A percentile compares a stretch with the other conserved stretches of the same genome.
Conservation (phyloP, 2,888 invertebrate species). For the Xestia xanthographa region DNA sequence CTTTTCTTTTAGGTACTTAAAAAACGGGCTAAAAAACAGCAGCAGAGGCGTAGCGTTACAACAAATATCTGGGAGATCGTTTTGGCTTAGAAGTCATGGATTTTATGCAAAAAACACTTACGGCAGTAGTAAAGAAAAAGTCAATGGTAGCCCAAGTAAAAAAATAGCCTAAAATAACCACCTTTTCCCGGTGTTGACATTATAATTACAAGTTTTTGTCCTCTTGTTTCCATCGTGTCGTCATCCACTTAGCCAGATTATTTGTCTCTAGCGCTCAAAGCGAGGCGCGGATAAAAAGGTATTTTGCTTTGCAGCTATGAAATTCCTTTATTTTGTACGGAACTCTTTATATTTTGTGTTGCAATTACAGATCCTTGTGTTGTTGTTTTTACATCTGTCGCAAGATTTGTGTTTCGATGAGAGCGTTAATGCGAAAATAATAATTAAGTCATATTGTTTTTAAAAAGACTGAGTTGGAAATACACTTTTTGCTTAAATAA, state of each 20-base stretch:
- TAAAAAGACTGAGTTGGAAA: neutral
- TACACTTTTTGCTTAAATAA: neutral
- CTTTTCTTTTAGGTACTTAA: too few relatives aligned
- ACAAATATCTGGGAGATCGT: neutral
- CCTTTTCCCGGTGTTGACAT: neutral
- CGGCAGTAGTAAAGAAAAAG: neutral
- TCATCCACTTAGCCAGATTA: constrained; percentile 51
- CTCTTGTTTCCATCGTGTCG: constrained; percentile 4
- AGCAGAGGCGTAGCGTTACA: neutral
- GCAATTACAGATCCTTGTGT: constrained; percentile 19
- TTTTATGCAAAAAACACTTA: neutral
- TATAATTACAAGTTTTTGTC: constrained; percentile 26
- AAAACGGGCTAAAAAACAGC: neutral
- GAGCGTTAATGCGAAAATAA: constrained; percentile 9
- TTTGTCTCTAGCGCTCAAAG: constrained; percentile 45
- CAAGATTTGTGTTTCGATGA: neutral
- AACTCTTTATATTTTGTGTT: constrained; percentile 13
- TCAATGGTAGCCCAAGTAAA: neutral
- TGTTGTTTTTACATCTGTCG: constrained; percentile 3
- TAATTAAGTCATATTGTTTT: neutral
- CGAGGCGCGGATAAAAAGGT: constrained; percentile 8
- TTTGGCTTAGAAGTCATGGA: neutral
- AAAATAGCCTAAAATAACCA: neutral
- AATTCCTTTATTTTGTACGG: constrained; percentile 1
- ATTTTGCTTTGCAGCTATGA: neutral